These are phyloP conservation scores for Myrmophylax atrothorax DNA, from an alignment of 2,113 vertebrate genomes.

Conservation along the genomic window DNA sequence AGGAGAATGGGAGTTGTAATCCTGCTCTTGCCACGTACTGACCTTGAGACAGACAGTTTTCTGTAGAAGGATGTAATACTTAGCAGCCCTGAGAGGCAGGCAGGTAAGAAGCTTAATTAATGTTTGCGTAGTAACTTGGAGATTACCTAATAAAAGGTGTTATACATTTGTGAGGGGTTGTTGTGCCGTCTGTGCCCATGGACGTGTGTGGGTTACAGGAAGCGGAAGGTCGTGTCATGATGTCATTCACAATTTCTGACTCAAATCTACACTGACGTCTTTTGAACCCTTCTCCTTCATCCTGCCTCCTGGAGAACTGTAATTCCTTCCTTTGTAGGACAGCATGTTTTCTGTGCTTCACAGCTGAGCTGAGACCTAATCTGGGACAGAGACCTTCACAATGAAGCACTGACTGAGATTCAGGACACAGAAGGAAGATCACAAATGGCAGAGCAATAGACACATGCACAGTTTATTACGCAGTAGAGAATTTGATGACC, in stretches of 20 bases:
- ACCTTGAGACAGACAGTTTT: constrained; percentile 13
- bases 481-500: not conserved
- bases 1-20: not conserved
- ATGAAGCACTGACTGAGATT: not conserved
- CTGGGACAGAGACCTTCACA: not conserved
- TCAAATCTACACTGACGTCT: constrained; percentile 52
- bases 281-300: constrained; percentile 35
- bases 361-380: not conserved
- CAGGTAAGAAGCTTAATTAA: constrained; percentile 64
- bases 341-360: not conserved
- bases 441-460: not conserved
- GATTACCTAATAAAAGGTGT: constrained; percentile 57
- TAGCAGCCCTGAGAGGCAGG: not conserved
- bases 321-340: constrained; percentile 47
- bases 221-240: constrained; percentile 38
- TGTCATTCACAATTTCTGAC: constrained; percentile 56
- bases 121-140: constrained; percentile 43
- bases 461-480: not conserved
- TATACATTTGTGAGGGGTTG: not conserved
- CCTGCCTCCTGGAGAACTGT: constrained; percentile 26
- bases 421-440: not conserved
- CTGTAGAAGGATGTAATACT: constrained; percentile 15
- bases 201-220: constrained; percentile 63
- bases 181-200: not conserved
- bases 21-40: not conserved